phyloP scores from a whole-genome alignment of 2,113 vertebrate species.

The Colistium nudipinnis region DNA sequence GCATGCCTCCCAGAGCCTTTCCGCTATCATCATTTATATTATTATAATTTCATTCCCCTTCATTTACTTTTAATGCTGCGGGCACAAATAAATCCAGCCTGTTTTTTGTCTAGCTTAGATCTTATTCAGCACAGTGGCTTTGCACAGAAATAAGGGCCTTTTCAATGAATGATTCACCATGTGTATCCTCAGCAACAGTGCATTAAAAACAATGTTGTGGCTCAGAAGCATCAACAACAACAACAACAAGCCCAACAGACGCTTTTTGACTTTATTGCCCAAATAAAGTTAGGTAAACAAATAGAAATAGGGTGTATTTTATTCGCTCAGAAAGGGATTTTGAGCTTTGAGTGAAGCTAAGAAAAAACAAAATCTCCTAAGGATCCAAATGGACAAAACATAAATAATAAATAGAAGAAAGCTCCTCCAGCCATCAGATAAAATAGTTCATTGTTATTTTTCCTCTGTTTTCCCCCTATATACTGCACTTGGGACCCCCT shows the following conservation, averaged over 20 bases:
- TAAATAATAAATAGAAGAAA: slow-evolving; percentile 43
- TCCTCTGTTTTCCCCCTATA: slow-evolving; percentile 15
- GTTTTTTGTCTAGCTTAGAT: slow-evolving; percentile 39
- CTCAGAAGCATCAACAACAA: not conserved
- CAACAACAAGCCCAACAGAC: not conserved
- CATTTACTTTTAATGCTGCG: slow-evolving; percentile 47
- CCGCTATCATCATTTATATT: slow-evolving; percentile 8
- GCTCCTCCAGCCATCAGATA: slow-evolving; percentile 24
- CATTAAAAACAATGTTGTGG: not conserved
- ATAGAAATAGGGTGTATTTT: slow-evolving; percentile 14
- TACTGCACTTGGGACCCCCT: slow-evolving; percentile 14
- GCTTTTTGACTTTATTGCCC: not conserved
- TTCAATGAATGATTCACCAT: slow-evolving; percentile 38
- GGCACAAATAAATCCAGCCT: slow-evolving; percentile 41
- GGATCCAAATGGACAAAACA: slow-evolving; percentile 27
- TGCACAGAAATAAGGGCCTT: slow-evolving; percentile 30
- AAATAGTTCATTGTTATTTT: slow-evolving; percentile 36
- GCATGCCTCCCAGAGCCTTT: slow-evolving; percentile 6
- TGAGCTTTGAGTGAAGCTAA: slow-evolving; percentile 2
- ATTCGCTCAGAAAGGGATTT: slow-evolving; percentile 14
- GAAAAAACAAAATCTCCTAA: slow-evolving; percentile 2
- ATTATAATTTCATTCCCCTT: slow-evolving; percentile 30
- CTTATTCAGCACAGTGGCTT: slow-evolving; percentile 43
- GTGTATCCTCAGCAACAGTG: slow-evolving; percentile 3
- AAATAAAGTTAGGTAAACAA: slow-evolving; percentile 35